These are phyloP conservation scores for Protobothrops flavoviridis DNA, from an alignment of 2,113 vertebrate genomes.

Conservation along the genomic window DNA sequence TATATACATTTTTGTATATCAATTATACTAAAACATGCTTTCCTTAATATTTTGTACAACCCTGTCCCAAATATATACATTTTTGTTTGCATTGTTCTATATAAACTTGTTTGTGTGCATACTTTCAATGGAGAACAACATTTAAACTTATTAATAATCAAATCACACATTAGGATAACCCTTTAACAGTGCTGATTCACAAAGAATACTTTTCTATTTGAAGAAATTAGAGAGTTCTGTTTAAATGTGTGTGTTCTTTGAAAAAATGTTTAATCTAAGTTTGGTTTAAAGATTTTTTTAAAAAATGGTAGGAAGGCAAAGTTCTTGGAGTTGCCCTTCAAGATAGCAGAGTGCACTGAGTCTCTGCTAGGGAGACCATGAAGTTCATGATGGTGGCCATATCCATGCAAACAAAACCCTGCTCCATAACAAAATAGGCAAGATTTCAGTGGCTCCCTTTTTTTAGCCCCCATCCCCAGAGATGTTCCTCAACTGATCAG, in stretches of 20 bases:
- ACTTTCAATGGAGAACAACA: not conserved
- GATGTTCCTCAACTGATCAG: not conserved
- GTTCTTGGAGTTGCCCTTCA: not conserved
- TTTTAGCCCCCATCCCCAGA: not conserved
- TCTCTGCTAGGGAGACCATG: not conserved
- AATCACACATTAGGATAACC: not conserved
- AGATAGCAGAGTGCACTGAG: not conserved
- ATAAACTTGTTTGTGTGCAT: not conserved
- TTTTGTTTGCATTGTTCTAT: not conserved
- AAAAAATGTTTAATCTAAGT: not conserved
- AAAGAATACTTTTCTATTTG: not conserved
- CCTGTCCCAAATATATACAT: not conserved
- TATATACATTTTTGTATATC: not conserved
- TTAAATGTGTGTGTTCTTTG: not conserved
- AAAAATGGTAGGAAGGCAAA: not conserved
- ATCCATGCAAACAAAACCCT: not conserved
- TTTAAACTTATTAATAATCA: not conserved
- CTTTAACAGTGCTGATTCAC: not conserved
- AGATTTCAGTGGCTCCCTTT: not conserved
- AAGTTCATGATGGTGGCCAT: not conserved
- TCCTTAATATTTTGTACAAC: not conserved
- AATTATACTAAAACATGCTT: not conserved
- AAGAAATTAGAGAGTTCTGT: not conserved
- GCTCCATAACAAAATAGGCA: not conserved
- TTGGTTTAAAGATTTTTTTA: not conserved